Base-by-base conservation (phyloP, 2,888 invertebrate genomes). In the Gari tellinella region DNA sequence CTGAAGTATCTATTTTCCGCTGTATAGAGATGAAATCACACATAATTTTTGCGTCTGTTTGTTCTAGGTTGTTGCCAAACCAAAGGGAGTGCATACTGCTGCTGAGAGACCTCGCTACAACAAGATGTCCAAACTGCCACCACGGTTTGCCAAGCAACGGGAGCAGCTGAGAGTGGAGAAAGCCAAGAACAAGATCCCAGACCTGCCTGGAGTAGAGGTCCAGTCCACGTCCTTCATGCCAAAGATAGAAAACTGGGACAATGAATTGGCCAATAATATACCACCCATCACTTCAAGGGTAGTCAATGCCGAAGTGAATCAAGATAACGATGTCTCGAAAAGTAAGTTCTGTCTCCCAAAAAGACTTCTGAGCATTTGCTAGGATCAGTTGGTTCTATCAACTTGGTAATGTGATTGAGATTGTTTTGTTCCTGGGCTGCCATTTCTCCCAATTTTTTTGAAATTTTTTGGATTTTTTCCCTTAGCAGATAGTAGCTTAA, bases 101-200 rank as follows among this genome's bases (percentile, higher is more conserved):
- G 21, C 77, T 23, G 85, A 86, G 58, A 84, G 83, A 51, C 80
- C 82, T 21, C 64, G 85, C 23, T 72, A 75, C 41, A 78, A 70
- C 55, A 88, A 86, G 62, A 94, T 94, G 86, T 94, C 93, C 78
- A 95, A 95, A 87, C 92, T 96, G 49, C 95, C 96, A 0, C 96
- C 96, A 1, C 94, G 96, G 52, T 95, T 97, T 86, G 96, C 95
- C 43, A 96, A 96, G 88, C 95, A 95, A 89, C 93, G 95, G 53
- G 94, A 94, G 82, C 94, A 94, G 65, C 93, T 93, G 75, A 92
- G 94, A 62, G 90, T 85, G 46, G 88, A 88, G 69, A 87, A 84
- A 53, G 84, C 87, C 48, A 82, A 82, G 58, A 85, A 69, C 40
- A 80, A 82, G 21, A 81, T 74, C 43, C 55, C 57, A 25, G 65